Conservation (phyloP, 1,140 invertebrate species). For the Pachyrhynchus sulphureomaculatus region DNA sequence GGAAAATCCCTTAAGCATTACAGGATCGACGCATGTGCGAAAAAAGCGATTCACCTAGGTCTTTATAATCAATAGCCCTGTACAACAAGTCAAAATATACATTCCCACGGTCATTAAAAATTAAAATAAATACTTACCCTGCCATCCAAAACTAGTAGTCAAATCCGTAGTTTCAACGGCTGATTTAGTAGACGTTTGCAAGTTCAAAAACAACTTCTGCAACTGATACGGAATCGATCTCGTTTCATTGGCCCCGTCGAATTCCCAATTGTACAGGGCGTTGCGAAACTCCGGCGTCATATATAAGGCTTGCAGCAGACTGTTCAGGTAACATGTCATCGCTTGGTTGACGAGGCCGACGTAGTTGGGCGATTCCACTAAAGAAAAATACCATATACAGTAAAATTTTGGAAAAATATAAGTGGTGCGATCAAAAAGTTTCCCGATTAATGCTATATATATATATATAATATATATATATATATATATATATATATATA, state of each 20-base stretch:
- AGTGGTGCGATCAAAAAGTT: too few relatives aligned
- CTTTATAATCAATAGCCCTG: too few relatives aligned
- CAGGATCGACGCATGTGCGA: too few relatives aligned
- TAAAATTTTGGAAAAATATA: too few relatives aligned
- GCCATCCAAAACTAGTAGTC: slow-evolving; percentile 90
- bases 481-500: too few relatives aligned
- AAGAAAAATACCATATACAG: not conserved
- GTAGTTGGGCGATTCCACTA: slow-evolving; percentile 57
- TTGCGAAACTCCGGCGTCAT: slow-evolving; percentile 97
- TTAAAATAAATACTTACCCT: slow-evolving; percentile 51
- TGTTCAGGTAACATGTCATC: slow-evolving; percentile 94
- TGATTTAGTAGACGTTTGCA: slow-evolving; percentile 76
- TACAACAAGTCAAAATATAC: too few relatives aligned
- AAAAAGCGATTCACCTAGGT: too few relatives aligned
- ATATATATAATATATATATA: too few relatives aligned
- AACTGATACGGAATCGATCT: slow-evolving; percentile 86
- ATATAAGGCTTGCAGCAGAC: slow-evolving; percentile 83
- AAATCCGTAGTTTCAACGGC: slow-evolving; percentile 87
- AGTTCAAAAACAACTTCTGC: slow-evolving; percentile 83
- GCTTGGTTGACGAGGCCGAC: slow-evolving; percentile 91
- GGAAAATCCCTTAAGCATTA: too few relatives aligned
- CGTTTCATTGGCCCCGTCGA: slow-evolving; percentile 66
- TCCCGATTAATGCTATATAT: too few relatives aligned
- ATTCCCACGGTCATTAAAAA: too few relatives aligned
- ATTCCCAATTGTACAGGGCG: slow-evolving; percentile 85